Base-by-base conservation (phyloP, 2,113 vertebrate genomes). In the Pygoscelis adeliae region DNA sequence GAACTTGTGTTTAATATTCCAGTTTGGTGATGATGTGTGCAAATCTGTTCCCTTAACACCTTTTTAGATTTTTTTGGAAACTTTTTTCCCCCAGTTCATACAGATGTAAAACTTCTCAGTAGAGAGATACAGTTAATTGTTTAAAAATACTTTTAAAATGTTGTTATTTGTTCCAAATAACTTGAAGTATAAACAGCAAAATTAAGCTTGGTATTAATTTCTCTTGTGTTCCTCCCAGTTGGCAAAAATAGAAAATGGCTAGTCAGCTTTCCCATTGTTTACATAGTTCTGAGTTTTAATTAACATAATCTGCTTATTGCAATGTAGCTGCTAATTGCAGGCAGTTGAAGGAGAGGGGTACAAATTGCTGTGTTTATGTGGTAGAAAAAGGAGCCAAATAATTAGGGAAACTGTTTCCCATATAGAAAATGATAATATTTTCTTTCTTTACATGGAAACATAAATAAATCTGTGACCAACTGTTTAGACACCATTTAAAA, bases 291-390 rank as follows among this genome's bases (percentile, higher is more conserved):
- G 96, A 96, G 93, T 61, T 97, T 96, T 97, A 96, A 97, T 97
- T 96, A 97, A 96, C 94, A 87, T 97, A 96, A 96, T 96, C 96
- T 97, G 91, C 93, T 96, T 96, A 97, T 96, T 97, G 95, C 97
- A 94, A 91, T 90, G 96, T 97, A 94, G 95, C 95, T 95, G 84
- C 87, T 97, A 97, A 97, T 97, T 97, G 97, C 96, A 97, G 93
- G 42, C 92, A 58, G 96, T 97, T 96, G 96, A 97, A 96, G 96
- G 90, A 97, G 93, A 96, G 96, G 96, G 96, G 95, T 96, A 95
- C 90, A 97, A 97, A 97, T 97, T 97, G 92, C 95, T 94, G 90
- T 91, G 94, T 97, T 97, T 97, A 95, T 96, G 92, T 91, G 81
- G 81, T 82, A 94, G 84, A 96, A 97, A 53, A 96, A 95, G 92